Conservation (phyloP, 2,113 vertebrate genomes). For the Cygnus buccinator region DNA sequence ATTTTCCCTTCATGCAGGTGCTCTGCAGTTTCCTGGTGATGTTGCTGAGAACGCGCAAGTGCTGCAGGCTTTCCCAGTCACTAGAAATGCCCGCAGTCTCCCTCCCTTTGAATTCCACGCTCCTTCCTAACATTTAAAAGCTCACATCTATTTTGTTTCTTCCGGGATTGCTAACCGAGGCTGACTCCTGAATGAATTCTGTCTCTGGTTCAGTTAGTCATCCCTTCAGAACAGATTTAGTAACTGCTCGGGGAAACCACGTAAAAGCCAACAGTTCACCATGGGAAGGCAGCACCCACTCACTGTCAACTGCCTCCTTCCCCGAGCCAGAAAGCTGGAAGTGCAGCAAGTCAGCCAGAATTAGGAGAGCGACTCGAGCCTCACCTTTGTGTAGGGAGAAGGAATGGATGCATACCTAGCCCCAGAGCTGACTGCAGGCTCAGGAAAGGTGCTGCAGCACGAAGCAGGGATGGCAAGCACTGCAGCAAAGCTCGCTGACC, state of each 20-base stretch:
- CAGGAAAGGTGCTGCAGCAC: background rate
- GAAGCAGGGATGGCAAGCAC: background rate
- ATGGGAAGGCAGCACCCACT: slow-evolving; percentile 61
- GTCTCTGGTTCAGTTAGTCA: slow-evolving; percentile 64
- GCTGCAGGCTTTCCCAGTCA: slow-evolving; percentile 23
- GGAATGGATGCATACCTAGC: background rate
- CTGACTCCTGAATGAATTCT: slow-evolving; percentile 62
- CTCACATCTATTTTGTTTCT: slow-evolving; percentile 56
- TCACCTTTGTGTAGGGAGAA: slow-evolving; percentile 5
- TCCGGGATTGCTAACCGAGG: slow-evolving; percentile 44
- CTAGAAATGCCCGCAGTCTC: background rate
- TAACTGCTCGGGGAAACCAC: slow-evolving; percentile 59
- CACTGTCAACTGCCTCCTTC: slow-evolving; percentile 25
- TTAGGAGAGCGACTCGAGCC: background rate
- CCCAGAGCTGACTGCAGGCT: background rate
- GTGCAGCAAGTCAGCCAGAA: slow-evolving; percentile 17
- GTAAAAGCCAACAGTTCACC: slow-evolving; percentile 42
- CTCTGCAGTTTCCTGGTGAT: background rate
- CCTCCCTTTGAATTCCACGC: background rate
- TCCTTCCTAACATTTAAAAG: slow-evolving; percentile 22
- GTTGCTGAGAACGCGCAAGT: background rate
- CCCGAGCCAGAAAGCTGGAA: background rate
- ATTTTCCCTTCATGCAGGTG: background rate
- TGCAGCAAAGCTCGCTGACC: background rate
- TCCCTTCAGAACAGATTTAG: slow-evolving; percentile 61